These are phyloP conservation scores for Dasyprocta punctata DNA, from an alignment of 2,113 vertebrate genomes.

Conservation along the genomic window DNA sequence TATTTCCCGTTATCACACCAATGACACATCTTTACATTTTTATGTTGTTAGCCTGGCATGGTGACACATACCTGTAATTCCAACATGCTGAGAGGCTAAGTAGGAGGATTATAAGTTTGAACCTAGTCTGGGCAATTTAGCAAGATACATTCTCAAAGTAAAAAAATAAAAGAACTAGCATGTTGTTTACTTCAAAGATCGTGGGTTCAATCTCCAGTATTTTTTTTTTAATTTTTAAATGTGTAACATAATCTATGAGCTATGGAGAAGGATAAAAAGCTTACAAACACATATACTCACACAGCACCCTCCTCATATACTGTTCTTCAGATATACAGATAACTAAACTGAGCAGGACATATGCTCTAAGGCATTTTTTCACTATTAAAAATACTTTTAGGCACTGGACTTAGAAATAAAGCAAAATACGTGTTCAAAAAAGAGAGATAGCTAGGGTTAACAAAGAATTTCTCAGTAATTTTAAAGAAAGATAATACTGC, in stretches of 20 bases:
- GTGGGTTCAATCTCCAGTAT: not conserved
- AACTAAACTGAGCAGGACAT: not conserved
- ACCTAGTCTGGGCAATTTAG: not conserved
- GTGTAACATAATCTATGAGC: not conserved
- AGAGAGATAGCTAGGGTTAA: not conserved
- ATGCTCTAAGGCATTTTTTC: not conserved
- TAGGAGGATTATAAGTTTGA: not conserved
- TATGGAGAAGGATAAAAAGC: too few species aligned
- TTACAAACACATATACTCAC: too few species aligned
- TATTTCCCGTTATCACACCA: not conserved
- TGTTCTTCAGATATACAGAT: not conserved
- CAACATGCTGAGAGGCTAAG: not conserved
- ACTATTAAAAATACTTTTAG: not conserved
- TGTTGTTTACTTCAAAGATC: not conserved
- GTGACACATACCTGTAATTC: not conserved
- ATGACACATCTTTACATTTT: not conserved
- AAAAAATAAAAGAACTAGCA: not conserved
- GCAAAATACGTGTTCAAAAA: constrained; percentile 8
- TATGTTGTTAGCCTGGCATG: not conserved
- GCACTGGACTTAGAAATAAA: not conserved
- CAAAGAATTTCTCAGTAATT: constrained; percentile 10
- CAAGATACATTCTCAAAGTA: not conserved
- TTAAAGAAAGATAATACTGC: not conserved
- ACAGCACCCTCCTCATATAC: not conserved
- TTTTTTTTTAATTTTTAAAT: not conserved